Base-by-base conservation (phyloP, 2,113 vertebrate genomes). In the Chaetodon trifascialis region DNA sequence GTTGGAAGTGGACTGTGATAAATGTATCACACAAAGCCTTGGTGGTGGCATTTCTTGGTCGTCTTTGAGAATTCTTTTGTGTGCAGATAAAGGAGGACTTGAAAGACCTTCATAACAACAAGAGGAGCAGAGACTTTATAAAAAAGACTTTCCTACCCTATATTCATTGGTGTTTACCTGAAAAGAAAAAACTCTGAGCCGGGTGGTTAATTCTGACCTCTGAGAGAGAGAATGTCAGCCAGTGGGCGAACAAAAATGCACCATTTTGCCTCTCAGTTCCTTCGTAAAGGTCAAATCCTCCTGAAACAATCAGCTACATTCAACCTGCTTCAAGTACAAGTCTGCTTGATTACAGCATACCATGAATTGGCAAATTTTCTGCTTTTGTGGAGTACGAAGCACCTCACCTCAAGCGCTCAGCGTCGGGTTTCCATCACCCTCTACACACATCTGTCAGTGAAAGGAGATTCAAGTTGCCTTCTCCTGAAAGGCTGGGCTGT, bases 251-350 rank as follows among this genome's bases (percentile, higher is more conserved):
- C 54, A 84, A 12, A 63, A 72, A 71, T 17, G 42, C 15, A 23
- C n/a, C 46, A 42, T 75, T 83, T 67, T 60, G 10, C 75, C 12
- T 65, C 17, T 40, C 1, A 2, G 11, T 67, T 47, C 51, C 54
- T 83, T 49, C 79, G 47, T 68, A 63, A 79, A 89, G 71, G 79
- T 78, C 73, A 79, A 83, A 65, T 78, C 73, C 56, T 72, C 30
- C 52, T 47, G 74, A 86, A 90, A 93, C 90, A 94, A 90, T 85
- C 64, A 59, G 59, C 38, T 47, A 71, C 71, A 87, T 93, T 93
- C 76, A 91, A 46, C 49, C 6, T 30, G 30, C 12, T 87, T 78
- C 59, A 80, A 73, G 67, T n/a, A 64, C 46, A 83, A 73, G 64
- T 79, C 74, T 47, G 86, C 82, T 85, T 82, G 86, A 89, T 92